A percentile compares a stretch with the other conserved stretches of the same genome.
Conservation (phyloP, 30 jellyfish, hydroid and myxozoan genomes). For the Aurelia sp. region DNA sequence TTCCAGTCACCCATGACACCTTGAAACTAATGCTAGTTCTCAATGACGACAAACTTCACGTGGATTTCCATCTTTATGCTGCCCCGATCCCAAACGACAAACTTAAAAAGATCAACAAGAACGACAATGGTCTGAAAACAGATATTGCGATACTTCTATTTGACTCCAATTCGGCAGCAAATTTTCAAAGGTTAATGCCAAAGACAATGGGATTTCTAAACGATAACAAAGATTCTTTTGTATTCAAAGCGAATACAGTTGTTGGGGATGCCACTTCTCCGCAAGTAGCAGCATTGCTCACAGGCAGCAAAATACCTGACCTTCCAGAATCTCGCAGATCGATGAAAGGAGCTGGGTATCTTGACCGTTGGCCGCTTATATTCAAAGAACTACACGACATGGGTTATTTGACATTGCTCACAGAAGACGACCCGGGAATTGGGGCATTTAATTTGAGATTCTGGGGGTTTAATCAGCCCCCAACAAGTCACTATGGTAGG, state of each 20-base stretch:
- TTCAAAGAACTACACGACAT: slow-evolving; percentile 59
- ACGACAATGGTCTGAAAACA: not conserved
- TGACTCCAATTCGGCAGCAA: slow-evolving; percentile 61
- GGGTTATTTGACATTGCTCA: slow-evolving; percentile 59
- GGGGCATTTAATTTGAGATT: slow-evolving; percentile 62
- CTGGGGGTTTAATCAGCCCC: slow-evolving; percentile 63
- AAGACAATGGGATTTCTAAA: slow-evolving; percentile 2
- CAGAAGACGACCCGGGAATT: slow-evolving; percentile 67
- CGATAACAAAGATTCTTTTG: not conserved
- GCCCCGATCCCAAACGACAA: slow-evolving; percentile 28
- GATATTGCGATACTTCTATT: slow-evolving; percentile 42
- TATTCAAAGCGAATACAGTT: slow-evolving; percentile 69
- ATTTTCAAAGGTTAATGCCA: slow-evolving; percentile 55
- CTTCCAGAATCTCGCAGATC: slow-evolving; percentile 85
- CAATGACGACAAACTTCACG: slow-evolving; percentile 9
- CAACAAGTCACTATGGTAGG: slow-evolving; percentile 69
- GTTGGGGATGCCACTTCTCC: slow-evolving; percentile 90
- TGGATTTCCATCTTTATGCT: slow-evolving; percentile 37
- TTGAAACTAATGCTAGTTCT: slow-evolving; percentile 20
- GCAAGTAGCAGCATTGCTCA: slow-evolving; percentile 71
- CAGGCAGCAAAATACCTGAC: slow-evolving; percentile 44
- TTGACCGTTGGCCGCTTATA: slow-evolving; percentile 83
- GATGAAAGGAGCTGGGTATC: slow-evolving; percentile 3
- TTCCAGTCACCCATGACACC: slow-evolving; percentile 18
- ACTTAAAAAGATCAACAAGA: not conserved